Base-by-base conservation (phyloP, 1,140 invertebrate species). In the Metaphire vulgaris region DNA sequence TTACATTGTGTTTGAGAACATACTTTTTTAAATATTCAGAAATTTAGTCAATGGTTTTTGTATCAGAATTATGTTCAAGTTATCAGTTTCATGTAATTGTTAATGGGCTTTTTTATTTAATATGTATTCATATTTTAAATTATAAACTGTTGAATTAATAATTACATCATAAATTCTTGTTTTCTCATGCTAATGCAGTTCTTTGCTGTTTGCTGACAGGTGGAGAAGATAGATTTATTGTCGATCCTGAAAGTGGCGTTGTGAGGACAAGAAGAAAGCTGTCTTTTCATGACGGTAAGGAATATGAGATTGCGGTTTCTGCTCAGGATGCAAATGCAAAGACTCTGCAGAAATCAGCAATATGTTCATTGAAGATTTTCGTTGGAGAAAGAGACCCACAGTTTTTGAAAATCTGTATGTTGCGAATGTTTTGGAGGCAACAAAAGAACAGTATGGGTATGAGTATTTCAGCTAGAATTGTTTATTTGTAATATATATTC, bases 241-340 rank as follows among this genome's bases (percentile, higher is more conserved):
- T 78, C 26, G 77, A 78, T 64, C 28, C 41, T 1, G 74, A 78
- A 26, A 66, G 67, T 21, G 77, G 77, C 16, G 70, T 78, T 15
- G 77, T 78, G 28, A 32, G 74, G 15, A 78, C 77, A 28, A 34
- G 16, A 14, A 74, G 77, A 28, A 64, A 28, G 16, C 34, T 72
- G 29, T 64, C 74, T n/a, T 78, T 78, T 65, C 74, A 28, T 28
- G 33, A 34, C 33, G 77, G 74, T 26, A 72, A 74, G 34, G 74
- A 78, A 32, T 78, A 76, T 68, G 70, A 76, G 31, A 76, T 76
- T 33, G 77, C 74, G 21, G 77, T 78, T 33, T 78, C 77, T 28
- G 74, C 41, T 0, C 33, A 72, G 29, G 77, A 78, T 66, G 66
- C 68, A 1, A 75, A 68, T 26, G 67, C 77, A 30, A 33, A 33